These are phyloP conservation scores for Chloroclysta siterata DNA, from an alignment of 2,888 invertebrate species.

Conservation along the genomic window DNA sequence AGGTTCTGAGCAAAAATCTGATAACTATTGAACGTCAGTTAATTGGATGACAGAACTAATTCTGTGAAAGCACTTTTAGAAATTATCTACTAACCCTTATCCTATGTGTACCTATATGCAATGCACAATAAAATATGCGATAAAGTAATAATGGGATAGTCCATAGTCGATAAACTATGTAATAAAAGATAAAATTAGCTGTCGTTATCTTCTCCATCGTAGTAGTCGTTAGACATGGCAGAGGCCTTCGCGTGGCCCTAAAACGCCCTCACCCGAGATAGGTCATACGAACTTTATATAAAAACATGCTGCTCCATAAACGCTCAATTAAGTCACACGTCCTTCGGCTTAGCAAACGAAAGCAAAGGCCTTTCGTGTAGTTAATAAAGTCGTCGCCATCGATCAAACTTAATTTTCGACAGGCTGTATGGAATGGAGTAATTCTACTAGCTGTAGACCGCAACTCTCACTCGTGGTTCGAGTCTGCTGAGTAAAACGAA, in stretches of 20 bases:
- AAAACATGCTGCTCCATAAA: background rate
- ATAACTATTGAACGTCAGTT: background rate
- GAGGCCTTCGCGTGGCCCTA: background rate
- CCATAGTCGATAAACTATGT: no score
- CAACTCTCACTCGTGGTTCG: no score
- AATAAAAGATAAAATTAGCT: background rate
- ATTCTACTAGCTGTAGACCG: no score
- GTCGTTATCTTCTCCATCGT: background rate
- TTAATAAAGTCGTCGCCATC: background rate
- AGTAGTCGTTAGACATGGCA: background rate
- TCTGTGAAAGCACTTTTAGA: background rate
- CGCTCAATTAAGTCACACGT: background rate
- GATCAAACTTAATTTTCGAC: background rate
- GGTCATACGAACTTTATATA: background rate
- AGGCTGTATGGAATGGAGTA: background rate
- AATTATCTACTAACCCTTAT: no score
- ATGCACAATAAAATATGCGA: no score
- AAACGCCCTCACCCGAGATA: background rate
- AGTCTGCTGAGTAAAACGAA: no score
- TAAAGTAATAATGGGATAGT: no score
- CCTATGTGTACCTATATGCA: no score
- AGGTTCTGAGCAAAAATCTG: background rate
- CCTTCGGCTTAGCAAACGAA: slow-evolving; percentile 32
- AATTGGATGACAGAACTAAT: background rate
- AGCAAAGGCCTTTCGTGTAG: background rate